phyloP scores from a whole-genome alignment of 1,140 invertebrate genomes.

The Pristionchus pacificus region DNA sequence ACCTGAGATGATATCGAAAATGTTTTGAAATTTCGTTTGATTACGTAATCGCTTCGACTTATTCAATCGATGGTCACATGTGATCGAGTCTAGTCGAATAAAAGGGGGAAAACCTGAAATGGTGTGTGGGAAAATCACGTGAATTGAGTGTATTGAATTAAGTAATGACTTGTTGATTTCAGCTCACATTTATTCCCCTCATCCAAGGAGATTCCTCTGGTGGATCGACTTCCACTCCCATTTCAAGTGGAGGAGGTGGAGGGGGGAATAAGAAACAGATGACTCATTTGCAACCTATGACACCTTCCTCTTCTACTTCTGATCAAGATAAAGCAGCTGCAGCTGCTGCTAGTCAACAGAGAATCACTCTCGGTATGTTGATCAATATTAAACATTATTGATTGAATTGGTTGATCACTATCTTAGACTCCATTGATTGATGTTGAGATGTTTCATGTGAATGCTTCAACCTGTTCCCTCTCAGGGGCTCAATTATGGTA shows the following conservation, averaged over 20 bases:
- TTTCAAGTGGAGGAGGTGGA: background rate
- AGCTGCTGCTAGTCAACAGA: conserved; percentile 39
- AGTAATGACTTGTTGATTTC: background rate
- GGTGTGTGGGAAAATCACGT: background rate
- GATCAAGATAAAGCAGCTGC: background rate
- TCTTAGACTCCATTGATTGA: no score
- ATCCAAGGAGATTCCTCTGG: background rate
- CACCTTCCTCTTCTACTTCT: background rate
- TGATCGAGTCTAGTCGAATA: no score
- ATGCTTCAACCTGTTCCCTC: background rate
- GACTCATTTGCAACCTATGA: background rate
- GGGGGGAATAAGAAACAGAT: conserved; percentile 7
- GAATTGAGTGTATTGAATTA: background rate
- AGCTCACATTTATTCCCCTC: background rate
- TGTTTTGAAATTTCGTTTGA: background rate
- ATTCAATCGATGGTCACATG: no score
- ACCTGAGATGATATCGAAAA: background rate
- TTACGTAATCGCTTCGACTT: no score
- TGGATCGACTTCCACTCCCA: background rate
- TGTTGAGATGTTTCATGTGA: no score
- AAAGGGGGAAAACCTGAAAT: no score
- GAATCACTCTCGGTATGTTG: conserved; percentile 49
- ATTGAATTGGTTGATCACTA: no score
- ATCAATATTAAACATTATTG: background rate
- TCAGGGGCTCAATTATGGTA: background rate